Percentiles rank a stretch among this genome's conserved stretches.
Conservation (phyloP, 2,888 invertebrate species). For the Orthonevra nobilis region DNA sequence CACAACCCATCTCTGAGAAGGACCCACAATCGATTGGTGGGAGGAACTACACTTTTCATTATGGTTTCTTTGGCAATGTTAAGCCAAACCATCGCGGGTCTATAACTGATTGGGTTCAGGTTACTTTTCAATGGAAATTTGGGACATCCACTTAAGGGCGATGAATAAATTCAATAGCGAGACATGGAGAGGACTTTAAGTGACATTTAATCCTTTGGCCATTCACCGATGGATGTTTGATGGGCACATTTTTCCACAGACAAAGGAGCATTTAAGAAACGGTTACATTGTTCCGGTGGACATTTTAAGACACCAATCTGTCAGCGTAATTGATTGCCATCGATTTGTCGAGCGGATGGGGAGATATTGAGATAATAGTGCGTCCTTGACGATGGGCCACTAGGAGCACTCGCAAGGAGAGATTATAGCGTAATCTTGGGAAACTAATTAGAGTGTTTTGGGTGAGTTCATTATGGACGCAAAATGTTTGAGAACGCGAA, state of each 20-base stretch:
- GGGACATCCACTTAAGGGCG: constrained; percentile 22
- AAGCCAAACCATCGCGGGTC: constrained; percentile 21
- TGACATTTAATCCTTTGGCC: constrained; percentile 67
- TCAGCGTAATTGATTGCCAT: constrained; percentile 66
- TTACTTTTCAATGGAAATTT: constrained; percentile 34
- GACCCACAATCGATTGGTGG: constrained; percentile 55
- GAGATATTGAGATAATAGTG: constrained; percentile 27
- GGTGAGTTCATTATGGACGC: constrained; percentile 46
- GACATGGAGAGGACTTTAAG: constrained; percentile 52
- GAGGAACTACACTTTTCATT: constrained; percentile 43
- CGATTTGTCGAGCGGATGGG: constrained; percentile 41
- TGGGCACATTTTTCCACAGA: constrained; percentile 55
- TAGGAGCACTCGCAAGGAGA: too few relatives aligned
- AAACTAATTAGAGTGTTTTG: constrained; percentile 62
- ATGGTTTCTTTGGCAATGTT: constrained; percentile 33
- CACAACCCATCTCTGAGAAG: constrained; percentile 18
- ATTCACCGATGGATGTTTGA: constrained; percentile 70
- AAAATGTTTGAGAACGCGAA: constrained; percentile 10
- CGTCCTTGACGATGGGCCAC: constrained; percentile 4
- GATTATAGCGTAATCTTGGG: constrained; percentile 43
- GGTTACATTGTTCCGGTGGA: constrained; percentile 62
- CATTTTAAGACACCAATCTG: constrained; percentile 69
- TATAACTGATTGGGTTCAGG: constrained; percentile 48
- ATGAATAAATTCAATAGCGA: constrained; percentile 60
- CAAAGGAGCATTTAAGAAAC: constrained; percentile 44